Conservation (phyloP, 2,113 vertebrate genomes). For the Peromyscus californicus region DNA sequence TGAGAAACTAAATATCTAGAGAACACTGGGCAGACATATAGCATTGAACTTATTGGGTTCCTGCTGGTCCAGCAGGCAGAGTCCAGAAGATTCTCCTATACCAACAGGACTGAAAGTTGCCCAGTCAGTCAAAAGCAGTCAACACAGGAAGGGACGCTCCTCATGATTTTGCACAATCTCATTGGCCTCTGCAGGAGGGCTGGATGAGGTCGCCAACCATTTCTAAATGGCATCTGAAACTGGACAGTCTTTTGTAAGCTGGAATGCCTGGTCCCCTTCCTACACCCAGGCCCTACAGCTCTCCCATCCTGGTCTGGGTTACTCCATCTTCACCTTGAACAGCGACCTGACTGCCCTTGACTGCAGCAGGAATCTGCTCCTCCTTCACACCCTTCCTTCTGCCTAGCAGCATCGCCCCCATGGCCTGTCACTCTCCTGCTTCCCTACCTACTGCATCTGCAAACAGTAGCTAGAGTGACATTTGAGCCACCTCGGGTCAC, state of each 20-base stretch:
- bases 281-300: background rate
- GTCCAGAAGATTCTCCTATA: accelerated
- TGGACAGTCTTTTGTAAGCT: background rate
- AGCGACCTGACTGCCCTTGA: background rate
- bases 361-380: background rate
- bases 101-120: background rate
- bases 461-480: background rate
- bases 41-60: background rate
- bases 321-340: background rate
- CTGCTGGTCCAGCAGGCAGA: background rate
- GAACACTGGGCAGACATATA: background rate
- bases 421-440: background rate
- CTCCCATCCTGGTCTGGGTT: too few relatives aligned
- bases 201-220: background rate
- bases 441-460: background rate
- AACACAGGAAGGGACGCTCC: accelerated
- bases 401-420: background rate
- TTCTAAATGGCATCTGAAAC: background rate
- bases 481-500: background rate
- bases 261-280: background rate
- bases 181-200: background rate
- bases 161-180: background rate
- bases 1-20: background rate
- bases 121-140: background rate
- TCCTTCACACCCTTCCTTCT: background rate